Evolutionary conservation across 2,113 vertebrate genomes (phyloP).

Genomic region (Hippocampus mohnikei): DNA sequence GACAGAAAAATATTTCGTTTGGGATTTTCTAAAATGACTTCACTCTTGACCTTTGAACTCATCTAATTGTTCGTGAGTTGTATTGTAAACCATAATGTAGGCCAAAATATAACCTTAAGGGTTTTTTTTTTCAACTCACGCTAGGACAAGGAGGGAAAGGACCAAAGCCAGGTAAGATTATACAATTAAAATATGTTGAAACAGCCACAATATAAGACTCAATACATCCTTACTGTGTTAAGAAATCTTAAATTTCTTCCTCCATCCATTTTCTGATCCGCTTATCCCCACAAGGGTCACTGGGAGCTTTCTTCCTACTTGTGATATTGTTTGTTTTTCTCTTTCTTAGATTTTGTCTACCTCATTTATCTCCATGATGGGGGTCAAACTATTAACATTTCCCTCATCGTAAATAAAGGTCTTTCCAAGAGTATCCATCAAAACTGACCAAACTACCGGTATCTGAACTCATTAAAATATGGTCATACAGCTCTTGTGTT

Average conservation of each 20-base stretch:
- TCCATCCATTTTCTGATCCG: too few relatives aligned
- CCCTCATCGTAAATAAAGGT: not conserved
- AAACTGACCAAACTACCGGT: too few relatives aligned
- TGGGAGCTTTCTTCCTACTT: not conserved
- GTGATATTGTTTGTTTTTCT: not conserved
- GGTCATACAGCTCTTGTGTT: not conserved
- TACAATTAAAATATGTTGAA: not conserved
- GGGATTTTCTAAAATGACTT: too few relatives aligned
- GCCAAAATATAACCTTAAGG: not conserved
- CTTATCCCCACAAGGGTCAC: too few relatives aligned
- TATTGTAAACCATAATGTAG: not conserved
- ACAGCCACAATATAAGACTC: not conserved
- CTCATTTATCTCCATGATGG: not conserved
- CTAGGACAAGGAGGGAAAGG: conserved; percentile 61
- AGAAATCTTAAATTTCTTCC: not conserved
- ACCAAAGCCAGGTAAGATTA: conserved; percentile 60
- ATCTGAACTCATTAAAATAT: not conserved
- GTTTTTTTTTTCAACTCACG: conserved; percentile 10
- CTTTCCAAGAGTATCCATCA: not conserved
- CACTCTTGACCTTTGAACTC: not conserved
- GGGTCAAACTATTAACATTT: not conserved
- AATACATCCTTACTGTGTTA: not conserved
- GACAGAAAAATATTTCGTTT: too few relatives aligned
- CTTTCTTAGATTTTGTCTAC: not conserved
- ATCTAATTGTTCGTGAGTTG: not conserved